Percentiles rank a stretch among this genome's conserved stretches.
phyloP scores from a whole-genome alignment of 2,888 invertebrate species.

The Phrixothrix hirtus region DNA sequence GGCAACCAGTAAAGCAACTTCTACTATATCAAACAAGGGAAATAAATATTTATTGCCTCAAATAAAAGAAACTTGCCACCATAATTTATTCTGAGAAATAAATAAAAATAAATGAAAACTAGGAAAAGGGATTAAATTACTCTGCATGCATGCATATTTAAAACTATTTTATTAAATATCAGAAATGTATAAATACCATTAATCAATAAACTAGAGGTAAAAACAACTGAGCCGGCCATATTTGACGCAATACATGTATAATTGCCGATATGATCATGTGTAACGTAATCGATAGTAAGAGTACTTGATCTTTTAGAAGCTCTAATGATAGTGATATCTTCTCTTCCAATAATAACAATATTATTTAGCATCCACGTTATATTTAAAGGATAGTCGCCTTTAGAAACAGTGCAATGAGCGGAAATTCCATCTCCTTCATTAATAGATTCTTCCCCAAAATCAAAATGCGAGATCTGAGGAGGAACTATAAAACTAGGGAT shows the following conservation, averaged over 20 bases:
- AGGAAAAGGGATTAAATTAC: neutral
- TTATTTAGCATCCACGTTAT: constrained; percentile 72
- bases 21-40: too few relatives aligned
- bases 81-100: too few relatives aligned
- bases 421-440: constrained; percentile 79
- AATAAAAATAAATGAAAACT: neutral
- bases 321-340: constrained; percentile 49
- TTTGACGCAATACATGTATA: constrained; percentile 60
- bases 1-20: too few relatives aligned
- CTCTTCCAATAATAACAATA: constrained; percentile 55
- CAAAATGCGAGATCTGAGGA: constrained; percentile 72
- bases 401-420: constrained; percentile 74
- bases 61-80: too few relatives aligned
- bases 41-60: too few relatives aligned
- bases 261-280: constrained; percentile 57
- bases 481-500: constrained; percentile 60
- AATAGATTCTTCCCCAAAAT: constrained; percentile 75
- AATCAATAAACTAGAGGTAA: constrained; percentile 56
- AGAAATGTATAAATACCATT: constrained; percentile 59
- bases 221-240: constrained; percentile 56
- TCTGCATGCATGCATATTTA: too few relatives aligned
- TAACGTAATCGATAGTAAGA: constrained; percentile 58
- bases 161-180: neutral
- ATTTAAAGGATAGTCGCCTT: constrained; percentile 78
- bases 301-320: constrained; percentile 57